Evolutionary conservation across 92 coral and sea anemone species (phyloP).

Genomic region (Epizoanthus scotinus): DNA sequence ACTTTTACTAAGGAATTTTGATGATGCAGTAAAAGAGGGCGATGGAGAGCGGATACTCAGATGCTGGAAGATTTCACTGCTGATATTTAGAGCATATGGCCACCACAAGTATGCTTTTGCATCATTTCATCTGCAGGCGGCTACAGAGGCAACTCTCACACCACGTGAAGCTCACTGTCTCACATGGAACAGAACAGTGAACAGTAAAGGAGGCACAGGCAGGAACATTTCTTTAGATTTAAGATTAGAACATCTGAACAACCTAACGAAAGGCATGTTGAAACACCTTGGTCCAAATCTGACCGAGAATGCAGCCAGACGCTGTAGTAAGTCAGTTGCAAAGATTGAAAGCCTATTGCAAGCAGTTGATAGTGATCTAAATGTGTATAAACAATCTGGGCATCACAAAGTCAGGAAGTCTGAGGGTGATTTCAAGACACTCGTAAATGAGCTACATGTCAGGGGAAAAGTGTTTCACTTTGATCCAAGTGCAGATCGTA

Average conservation of each 20-base stretch:
- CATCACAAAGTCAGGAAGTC: conserved; percentile 49
- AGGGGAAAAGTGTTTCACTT: conserved; percentile 56
- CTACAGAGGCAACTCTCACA: conserved; percentile 46
- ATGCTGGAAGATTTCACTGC: conserved; percentile 61
- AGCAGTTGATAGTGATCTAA: conserved; percentile 52
- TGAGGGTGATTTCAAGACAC: conserved; percentile 52
- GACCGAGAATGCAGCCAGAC: conserved; percentile 42
- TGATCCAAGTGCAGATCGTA: conserved; percentile 33
- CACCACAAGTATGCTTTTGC: conserved; percentile 67
- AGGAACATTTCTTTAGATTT: conserved; percentile 64
- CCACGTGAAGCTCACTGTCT: conserved; percentile 56
- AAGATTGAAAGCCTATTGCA: conserved; percentile 54
- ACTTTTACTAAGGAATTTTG: conserved; percentile 49
- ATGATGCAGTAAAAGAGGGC: conserved; percentile 76
- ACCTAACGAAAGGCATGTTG: conserved; percentile 52
- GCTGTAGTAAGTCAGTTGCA: conserved; percentile 59
- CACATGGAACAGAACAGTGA: conserved; percentile 70
- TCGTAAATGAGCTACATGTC: conserved; percentile 58
- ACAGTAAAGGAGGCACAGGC: conserved; percentile 67
- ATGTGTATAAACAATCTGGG: conserved; percentile 48
- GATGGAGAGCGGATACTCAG: conserved; percentile 58
- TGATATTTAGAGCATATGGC: conserved; percentile 50
- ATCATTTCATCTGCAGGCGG: conserved; percentile 46
- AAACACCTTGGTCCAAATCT: conserved; percentile 60
- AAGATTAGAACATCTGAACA: conserved; percentile 55